Evolutionary conservation across 1,140 invertebrate species (phyloP).

Genomic region (Bombus terrestris): DNA sequence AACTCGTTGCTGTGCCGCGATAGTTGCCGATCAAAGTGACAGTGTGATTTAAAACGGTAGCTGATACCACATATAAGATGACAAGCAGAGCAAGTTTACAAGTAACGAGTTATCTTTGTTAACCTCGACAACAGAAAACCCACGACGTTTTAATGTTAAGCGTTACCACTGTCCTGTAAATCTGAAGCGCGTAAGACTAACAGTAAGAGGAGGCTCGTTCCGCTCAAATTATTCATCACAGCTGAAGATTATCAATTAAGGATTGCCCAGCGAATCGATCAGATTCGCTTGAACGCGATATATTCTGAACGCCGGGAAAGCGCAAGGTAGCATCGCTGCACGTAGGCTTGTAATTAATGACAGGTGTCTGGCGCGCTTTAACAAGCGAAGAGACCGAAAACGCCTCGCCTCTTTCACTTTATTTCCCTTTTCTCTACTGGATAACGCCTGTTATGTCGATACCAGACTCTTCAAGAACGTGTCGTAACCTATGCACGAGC

Average conservation of each 20-base stretch:
- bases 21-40: not conserved
- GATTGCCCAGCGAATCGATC: constrained; percentile 1
- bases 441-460: not conserved
- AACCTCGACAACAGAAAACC: not conserved
- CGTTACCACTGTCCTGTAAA: not conserved
- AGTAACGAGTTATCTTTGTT: not conserved
- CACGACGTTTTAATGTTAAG: not conserved
- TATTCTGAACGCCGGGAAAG: not conserved
- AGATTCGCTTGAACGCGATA: not conserved
- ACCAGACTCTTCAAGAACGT: not conserved
- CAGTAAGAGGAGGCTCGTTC: not conserved
- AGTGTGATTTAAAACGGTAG: not conserved
- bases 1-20: not conserved
- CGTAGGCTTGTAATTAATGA: constrained; percentile 42
- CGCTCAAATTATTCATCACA: not conserved
- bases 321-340: not conserved
- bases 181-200: not conserved
- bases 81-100: not conserved
- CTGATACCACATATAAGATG: not conserved
- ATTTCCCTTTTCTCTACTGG: not conserved
- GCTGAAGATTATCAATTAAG: constrained; percentile 13
- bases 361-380: constrained; percentile 40
- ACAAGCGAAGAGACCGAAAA: constrained; percentile 35
- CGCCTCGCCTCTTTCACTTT: not conserved
- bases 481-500: constrained; percentile 28